These are phyloP conservation scores for Prunella strophiata DNA, from an alignment of 2,797 vertebrate genomes.

Conservation along the genomic window DNA sequence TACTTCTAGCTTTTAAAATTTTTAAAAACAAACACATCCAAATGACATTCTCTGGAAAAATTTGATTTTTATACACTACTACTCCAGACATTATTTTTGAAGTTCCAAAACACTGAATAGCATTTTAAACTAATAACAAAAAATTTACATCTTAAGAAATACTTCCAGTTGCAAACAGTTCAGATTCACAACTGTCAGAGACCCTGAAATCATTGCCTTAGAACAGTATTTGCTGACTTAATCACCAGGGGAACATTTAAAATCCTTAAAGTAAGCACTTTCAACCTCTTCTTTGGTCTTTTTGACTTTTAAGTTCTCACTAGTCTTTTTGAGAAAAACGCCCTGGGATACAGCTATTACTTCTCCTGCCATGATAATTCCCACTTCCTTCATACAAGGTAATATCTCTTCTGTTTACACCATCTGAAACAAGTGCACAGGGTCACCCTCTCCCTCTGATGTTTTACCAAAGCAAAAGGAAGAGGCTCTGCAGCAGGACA, in stretches of 20 bases:
- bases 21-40: constrained; percentile 7
- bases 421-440: constrained; percentile 71
- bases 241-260: constrained; percentile 81
- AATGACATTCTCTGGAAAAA: neutral
- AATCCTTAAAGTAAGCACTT: constrained; percentile 83
- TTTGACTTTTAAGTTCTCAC: constrained; percentile 75
- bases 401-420: constrained; percentile 80
- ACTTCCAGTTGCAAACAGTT: constrained; percentile 50
- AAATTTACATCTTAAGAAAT: constrained; percentile 67
- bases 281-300: constrained; percentile 71
- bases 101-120: constrained; percentile 45
- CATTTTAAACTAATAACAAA: constrained; percentile 52
- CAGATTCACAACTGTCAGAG: constrained; percentile 78
- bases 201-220: constrained; percentile 77
- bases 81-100: constrained; percentile 7
- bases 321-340: constrained; percentile 72
- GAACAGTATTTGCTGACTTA: constrained; percentile 81
- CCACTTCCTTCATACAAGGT: constrained; percentile 74
- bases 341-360: constrained; percentile 78
- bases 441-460: constrained; percentile 69
- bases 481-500: constrained; percentile 45
- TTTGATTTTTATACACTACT: neutral
- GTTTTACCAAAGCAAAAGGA: constrained; percentile 71
- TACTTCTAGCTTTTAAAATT: neutral
- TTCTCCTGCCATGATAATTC: constrained; percentile 79